A percentile compares a stretch with the other conserved stretches of the same genome.
Evolutionary conservation across 2,797 vertebrate species (phyloP).

Genomic region (Microctenopoma lineatum): DNA sequence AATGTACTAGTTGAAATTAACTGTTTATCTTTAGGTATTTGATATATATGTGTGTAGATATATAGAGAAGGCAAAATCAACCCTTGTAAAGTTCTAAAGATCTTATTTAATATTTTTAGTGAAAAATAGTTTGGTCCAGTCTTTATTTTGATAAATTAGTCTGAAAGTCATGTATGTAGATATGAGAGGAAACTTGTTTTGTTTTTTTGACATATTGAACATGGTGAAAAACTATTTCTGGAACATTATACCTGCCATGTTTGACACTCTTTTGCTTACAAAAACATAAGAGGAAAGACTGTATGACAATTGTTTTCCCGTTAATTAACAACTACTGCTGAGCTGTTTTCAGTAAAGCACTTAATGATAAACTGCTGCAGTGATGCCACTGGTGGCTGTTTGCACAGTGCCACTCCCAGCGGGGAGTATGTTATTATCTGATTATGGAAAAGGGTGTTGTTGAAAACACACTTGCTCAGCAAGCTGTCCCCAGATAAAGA

Average conservation of each 20-base stretch:
- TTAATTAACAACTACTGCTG: slow-evolving; percentile 10
- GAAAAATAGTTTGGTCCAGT: neutral
- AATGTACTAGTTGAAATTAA: neutral
- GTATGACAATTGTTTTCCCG: slow-evolving; percentile 4
- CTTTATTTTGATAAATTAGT: neutral
- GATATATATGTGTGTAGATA: too few species aligned
- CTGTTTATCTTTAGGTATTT: neutral
- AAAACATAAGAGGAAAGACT: neutral
- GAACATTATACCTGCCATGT: neutral
- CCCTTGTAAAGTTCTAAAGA: neutral
- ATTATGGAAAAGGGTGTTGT: slow-evolving; percentile 49
- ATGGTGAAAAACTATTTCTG: neutral
- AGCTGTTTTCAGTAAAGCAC: slow-evolving; percentile 9
- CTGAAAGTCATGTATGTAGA: too few species aligned
- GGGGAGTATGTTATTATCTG: slow-evolving; percentile 61
- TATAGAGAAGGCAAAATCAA: neutral
- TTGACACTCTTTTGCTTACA: neutral
- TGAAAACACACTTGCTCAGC: slow-evolving; percentile 33
- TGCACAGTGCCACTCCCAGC: slow-evolving; percentile 32
- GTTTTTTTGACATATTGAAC: neutral
- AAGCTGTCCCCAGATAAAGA: slow-evolving; percentile 29
- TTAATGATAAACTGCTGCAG: slow-evolving; percentile 31
- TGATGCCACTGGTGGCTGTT: slow-evolving; percentile 17
- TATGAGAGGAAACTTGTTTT: neutral
- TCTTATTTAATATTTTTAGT: neutral